Conservation (phyloP, 2,113 vertebrate genomes). For the Orcinus orca region DNA sequence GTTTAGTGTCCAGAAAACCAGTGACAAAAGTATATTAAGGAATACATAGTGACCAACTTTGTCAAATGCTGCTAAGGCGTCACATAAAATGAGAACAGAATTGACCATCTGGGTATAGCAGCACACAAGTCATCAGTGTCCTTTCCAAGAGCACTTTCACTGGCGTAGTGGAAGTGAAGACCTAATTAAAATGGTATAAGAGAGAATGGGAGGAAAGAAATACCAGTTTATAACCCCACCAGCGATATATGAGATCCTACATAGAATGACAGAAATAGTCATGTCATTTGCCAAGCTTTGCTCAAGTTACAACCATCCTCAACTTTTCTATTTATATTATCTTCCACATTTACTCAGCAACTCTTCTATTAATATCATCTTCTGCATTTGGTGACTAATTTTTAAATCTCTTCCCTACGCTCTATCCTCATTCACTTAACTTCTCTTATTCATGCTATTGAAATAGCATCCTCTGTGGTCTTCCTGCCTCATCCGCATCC, state of each 20-base stretch:
- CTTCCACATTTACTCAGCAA: neutral
- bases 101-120: neutral
- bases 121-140: neutral
- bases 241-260: neutral
- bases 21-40: neutral
- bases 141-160: neutral
- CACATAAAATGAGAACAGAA: neutral
- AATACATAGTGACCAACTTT: neutral
- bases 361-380: neutral
- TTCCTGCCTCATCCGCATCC: neutral
- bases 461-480: neutral
- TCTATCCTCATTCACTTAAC: neutral
- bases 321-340: neutral
- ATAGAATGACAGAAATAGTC: neutral
- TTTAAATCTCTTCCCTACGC: neutral
- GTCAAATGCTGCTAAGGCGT: neutral
- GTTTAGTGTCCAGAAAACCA: neutral
- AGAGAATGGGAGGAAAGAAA: neutral
- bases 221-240: neutral
- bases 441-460: neutral
- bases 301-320: neutral
- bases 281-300: neutral
- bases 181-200: neutral
- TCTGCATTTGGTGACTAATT: neutral
- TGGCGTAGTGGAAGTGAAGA: neutral